These are phyloP conservation scores for Acanthurus leucopareius DNA, from an alignment of 2,797 vertebrate species.

Conservation along the genomic window DNA sequence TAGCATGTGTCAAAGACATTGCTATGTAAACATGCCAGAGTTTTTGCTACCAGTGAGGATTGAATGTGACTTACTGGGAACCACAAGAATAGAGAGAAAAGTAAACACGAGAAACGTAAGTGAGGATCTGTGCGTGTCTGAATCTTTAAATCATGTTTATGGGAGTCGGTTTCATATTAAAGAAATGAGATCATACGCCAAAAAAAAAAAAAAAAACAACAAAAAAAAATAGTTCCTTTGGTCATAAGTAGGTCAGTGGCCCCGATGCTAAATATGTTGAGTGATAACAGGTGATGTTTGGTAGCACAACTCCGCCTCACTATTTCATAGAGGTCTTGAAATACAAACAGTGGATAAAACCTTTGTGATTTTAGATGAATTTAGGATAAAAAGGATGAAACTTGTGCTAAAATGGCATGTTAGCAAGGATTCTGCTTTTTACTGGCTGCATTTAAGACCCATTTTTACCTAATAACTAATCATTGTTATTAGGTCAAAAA, in stretches of 20 bases:
- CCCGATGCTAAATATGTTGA: conserved; percentile 31
- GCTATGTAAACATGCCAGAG: conserved; percentile 75
- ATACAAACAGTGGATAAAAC: neutral
- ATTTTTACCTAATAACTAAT: no score
- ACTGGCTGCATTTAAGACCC: no score
- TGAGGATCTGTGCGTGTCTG: conserved; percentile 31
- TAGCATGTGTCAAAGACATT: conserved; percentile 72
- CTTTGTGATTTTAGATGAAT: neutral
- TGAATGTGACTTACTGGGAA: conserved; percentile 44
- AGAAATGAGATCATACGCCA: conserved; percentile 24
- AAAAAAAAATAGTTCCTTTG: neutral
- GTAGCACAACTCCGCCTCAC: conserved; percentile 7
- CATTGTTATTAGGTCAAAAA: no score
- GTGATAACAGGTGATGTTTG: conserved; percentile 29
- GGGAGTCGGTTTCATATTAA: conserved; percentile 30
- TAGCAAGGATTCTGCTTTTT: no score
- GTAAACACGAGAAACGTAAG: conserved; percentile 42
- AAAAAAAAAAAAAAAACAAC: conserved; percentile 24
- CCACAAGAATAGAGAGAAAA: conserved; percentile 41
- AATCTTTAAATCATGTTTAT: conserved; percentile 30
- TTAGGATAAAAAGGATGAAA: neutral
- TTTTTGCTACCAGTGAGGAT: conserved; percentile 54
- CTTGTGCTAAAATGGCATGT: neutral
- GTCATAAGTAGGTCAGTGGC: conserved; percentile 6
- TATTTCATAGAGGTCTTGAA: conserved; percentile 8